A percentile compares a stretch with the other conserved stretches of the same genome.
Evolutionary conservation across 1,140 invertebrate species (phyloP).

Genomic region (Heliothis subflexa): DNA sequence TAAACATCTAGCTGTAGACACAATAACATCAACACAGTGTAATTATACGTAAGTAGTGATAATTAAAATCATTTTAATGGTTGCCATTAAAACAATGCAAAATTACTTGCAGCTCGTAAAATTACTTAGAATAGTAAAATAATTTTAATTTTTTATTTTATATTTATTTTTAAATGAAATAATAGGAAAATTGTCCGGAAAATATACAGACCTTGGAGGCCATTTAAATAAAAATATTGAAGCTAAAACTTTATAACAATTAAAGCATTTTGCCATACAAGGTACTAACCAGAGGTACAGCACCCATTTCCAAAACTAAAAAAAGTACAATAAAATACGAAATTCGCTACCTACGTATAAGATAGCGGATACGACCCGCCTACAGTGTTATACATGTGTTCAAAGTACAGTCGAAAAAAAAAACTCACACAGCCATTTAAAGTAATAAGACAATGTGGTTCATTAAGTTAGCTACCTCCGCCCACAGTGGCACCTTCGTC

Average conservation of each 20-base stretch:
- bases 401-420: constrained; percentile 59
- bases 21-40: background rate
- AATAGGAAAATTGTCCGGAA: no score
- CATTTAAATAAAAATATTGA: no score
- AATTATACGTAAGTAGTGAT: constrained; percentile 20
- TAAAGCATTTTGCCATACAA: background rate
- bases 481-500: constrained; percentile 68
- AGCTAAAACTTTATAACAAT: background rate
- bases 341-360: constrained; percentile 52
- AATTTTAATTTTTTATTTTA: no score
- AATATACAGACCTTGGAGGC: no score
- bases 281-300: background rate
- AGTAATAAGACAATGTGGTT: constrained; percentile 82
- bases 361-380: constrained; percentile 69
- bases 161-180: no score
- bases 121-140: background rate
- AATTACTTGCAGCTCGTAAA: constrained; percentile 16
- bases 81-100: constrained; percentile 33
- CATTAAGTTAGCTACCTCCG: constrained; percentile 71
- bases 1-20: constrained; percentile 8
- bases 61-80: constrained; percentile 32
- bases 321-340: constrained; percentile 41
- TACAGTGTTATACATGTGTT: constrained; percentile 69
- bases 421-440: constrained; percentile 72
- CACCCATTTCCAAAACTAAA: constrained; percentile 27